A percentile compares a stretch with the other conserved stretches of the same genome.
Conservation (phyloP, 1,140 invertebrate genomes). For the Paraescarpia echinospica region DNA sequence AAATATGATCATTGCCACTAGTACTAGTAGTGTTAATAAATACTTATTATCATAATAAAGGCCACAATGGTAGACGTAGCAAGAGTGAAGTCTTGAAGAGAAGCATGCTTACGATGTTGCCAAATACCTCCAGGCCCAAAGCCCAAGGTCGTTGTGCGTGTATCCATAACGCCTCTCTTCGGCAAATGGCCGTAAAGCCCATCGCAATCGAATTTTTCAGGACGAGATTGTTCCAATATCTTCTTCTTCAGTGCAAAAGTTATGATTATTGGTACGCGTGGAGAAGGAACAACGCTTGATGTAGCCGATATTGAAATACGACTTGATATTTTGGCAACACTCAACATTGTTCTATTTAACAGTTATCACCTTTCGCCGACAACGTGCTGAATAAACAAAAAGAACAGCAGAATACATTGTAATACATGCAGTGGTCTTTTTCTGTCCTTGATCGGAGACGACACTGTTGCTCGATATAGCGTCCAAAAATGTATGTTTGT, state of each 20-base stretch:
- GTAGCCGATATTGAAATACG: not conserved
- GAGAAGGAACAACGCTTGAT: not conserved
- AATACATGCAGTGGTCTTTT: not conserved
- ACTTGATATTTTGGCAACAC: not conserved
- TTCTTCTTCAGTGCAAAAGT: not conserved
- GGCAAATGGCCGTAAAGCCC: not conserved
- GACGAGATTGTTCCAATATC: not conserved
- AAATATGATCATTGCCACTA: not conserved
- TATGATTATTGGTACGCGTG: not conserved
- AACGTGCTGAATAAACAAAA: not conserved
- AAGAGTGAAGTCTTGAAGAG: too few species aligned
- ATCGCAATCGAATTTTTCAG: not conserved
- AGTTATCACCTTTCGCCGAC: not conserved
- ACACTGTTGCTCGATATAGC: not conserved
- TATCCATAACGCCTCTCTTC: not conserved
- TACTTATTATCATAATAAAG: not conserved
- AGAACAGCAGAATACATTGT: too few species aligned
- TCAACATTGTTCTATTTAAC: not conserved
- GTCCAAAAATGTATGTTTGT: not conserved
- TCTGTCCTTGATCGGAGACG: not conserved
- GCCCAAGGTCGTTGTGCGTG: not conserved
- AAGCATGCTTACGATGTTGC: not conserved
- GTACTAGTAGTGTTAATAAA: not conserved
- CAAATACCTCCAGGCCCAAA: not conserved
- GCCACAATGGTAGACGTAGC: not conserved